Percentiles rank a stretch among this genome's conserved stretches.
phyloP scores from a whole-genome alignment of 2,797 vertebrate genomes.

The Eulemur albifrons region DNA sequence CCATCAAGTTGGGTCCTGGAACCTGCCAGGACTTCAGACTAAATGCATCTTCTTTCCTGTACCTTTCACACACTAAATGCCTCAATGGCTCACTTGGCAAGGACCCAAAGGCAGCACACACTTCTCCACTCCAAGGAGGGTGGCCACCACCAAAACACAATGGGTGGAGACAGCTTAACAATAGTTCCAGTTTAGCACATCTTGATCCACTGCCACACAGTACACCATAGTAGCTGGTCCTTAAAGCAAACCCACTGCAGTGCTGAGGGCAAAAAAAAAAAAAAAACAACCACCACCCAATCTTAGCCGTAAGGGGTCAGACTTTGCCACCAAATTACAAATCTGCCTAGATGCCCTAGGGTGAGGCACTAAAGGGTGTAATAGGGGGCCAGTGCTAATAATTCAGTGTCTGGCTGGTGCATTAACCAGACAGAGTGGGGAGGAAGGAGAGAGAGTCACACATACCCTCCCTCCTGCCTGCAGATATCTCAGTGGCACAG shows the following conservation, averaged over 20 bases:
- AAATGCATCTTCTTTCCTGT: conserved; percentile 28
- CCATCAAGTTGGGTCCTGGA: background rate
- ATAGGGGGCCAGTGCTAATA: background rate
- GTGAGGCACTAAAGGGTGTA: background rate
- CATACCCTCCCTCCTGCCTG: background rate
- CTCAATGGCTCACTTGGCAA: conserved; percentile 19
- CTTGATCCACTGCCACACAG: background rate
- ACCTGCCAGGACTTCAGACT: conserved; percentile 37
- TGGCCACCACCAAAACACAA: background rate
- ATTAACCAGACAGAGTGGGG: background rate
- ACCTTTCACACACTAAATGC: conserved; percentile 42
- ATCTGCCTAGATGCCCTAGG: background rate
- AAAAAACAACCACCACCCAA: background rate
- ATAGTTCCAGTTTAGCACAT: background rate
- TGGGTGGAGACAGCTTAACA: background rate
- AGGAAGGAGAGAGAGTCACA: background rate
- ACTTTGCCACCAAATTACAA: conserved; percentile 1
- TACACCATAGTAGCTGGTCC: background rate
- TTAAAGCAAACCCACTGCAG: background rate
- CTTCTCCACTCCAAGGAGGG: background rate
- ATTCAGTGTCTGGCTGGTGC: background rate
- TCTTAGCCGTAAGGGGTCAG: background rate
- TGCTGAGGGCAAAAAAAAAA: background rate
- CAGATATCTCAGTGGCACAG: background rate
- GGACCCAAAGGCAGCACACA: background rate